A percentile compares a stretch with the other conserved stretches of the same genome.
These are phyloP conservation scores for Amphiura filiformis DNA, from an alignment of 35 echinoderm and acorn worm genomes.

Conservation along the genomic window DNA sequence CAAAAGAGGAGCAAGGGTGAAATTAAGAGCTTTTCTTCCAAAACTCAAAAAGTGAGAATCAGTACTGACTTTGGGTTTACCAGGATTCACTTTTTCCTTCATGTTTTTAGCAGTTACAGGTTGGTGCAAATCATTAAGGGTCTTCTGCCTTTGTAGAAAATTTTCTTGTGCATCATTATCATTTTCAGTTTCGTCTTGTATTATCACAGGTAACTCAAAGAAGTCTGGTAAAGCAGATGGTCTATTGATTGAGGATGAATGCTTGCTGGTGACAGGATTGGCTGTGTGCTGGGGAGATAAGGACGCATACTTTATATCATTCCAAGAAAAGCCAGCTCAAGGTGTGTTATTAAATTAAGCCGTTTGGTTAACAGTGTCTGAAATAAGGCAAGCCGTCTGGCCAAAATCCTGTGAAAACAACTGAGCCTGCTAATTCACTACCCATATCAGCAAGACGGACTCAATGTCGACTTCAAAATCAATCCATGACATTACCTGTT, in stretches of 20 bases:
- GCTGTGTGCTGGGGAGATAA: slow-evolving; percentile 88
- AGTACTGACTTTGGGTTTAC: too few species aligned
- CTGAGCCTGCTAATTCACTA: not conserved
- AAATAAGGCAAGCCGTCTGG: not conserved
- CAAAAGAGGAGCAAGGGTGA: too few species aligned
- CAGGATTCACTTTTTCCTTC: too few species aligned
- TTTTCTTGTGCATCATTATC: too few species aligned
- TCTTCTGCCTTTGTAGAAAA: too few species aligned
- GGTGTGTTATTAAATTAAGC: slow-evolving; percentile 1
- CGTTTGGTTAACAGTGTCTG: not conserved
- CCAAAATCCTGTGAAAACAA: not conserved
- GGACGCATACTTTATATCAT: slow-evolving; percentile 92
- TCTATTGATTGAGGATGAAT: slow-evolving; percentile 55
- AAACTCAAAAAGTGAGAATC: too few species aligned
- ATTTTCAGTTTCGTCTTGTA: too few species aligned
- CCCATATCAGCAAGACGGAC: not conserved
- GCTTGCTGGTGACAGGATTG: slow-evolving; percentile 75
- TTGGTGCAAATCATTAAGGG: too few species aligned
- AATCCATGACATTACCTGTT: not conserved
- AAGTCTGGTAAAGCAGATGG: slow-evolving; percentile 49
- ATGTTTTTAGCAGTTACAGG: too few species aligned
- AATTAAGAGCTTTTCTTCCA: too few species aligned
- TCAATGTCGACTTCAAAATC: not conserved
- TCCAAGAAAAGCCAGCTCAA: slow-evolving; percentile 45
- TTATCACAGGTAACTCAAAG: slow-evolving; percentile 22